phyloP scores from a whole-genome alignment of 2,888 invertebrate species.

The Acrobasis suavella region DNA sequence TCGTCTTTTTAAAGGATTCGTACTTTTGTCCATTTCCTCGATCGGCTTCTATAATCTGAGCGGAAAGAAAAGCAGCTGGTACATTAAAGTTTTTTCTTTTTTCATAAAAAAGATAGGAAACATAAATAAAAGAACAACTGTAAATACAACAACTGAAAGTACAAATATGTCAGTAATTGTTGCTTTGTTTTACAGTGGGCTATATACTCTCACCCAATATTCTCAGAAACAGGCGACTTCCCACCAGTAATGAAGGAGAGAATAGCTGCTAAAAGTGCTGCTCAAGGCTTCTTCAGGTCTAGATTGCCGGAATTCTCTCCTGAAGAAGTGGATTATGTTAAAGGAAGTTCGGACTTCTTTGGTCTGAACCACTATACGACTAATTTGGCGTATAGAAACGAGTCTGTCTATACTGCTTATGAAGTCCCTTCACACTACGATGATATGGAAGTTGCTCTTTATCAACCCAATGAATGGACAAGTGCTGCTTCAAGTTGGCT shows the following conservation, averaged over 20 bases:
- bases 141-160: too few species aligned
- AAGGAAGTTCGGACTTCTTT: conserved; percentile 47
- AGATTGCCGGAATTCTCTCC: conserved; percentile 64
- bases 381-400: conserved; percentile 37
- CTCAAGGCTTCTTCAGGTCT: conserved; percentile 61
- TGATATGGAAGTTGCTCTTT: conserved; percentile 29
- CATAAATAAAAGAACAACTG: too few species aligned
- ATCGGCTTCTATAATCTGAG: too few species aligned
- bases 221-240: conserved; percentile 78
- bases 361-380: conserved; percentile 86
- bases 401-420: conserved; percentile 28
- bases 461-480: conserved; percentile 31
- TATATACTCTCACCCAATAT: conserved; percentile 82
- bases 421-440: conserved; percentile 33
- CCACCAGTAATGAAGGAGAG: conserved; percentile 79
- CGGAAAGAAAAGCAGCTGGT: too few species aligned
- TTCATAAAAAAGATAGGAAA: too few species aligned
- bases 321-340: conserved; percentile 51
- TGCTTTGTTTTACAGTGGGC: conserved; percentile 53
- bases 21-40: too few species aligned
- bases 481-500: conserved; percentile 26
- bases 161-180: neutral
- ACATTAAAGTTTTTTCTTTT: too few species aligned
- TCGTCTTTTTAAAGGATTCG: too few species aligned
- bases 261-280: conserved; percentile 68